phyloP scores from a whole-genome alignment of 2,888 invertebrate species.

The Synergus japonicus region DNA sequence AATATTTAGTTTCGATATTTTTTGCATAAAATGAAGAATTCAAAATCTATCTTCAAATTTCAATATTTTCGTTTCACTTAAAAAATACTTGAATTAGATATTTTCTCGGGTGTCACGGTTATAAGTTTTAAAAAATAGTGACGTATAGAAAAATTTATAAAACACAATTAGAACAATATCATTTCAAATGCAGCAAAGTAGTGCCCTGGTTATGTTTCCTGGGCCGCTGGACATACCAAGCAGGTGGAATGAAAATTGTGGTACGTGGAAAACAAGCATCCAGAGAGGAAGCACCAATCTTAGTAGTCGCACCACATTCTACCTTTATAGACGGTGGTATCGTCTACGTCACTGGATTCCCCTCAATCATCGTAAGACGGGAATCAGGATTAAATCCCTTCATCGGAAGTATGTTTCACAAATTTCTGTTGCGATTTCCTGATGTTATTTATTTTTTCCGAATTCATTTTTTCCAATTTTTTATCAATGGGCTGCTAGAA shows the following conservation, averaged over 20 bases:
- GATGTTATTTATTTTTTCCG: neutral
- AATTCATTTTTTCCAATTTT: neutral
- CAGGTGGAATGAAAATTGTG: conserved; percentile 87
- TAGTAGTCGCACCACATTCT: conserved; percentile 93
- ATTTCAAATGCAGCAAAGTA: conserved; percentile 73
- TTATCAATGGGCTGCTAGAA: neutral
- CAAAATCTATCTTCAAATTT: no score
- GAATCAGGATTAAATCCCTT: conserved; percentile 89
- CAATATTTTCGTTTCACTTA: no score
- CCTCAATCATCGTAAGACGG: conserved; percentile 90
- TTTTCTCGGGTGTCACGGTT: neutral
- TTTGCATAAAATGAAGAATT: no score
- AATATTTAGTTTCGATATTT: no score
- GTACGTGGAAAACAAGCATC: conserved; percentile 88
- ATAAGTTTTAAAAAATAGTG: neutral
- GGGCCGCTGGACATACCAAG: conserved; percentile 86
- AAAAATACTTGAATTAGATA: no score
- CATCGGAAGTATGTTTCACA: conserved; percentile 88
- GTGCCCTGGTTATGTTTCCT: conserved; percentile 85
- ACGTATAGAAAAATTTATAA: neutral
- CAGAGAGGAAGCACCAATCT: conserved; percentile 89
- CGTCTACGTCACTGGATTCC: conserved; percentile 89
- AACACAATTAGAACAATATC: conserved; percentile 50
- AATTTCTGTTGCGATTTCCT: neutral
- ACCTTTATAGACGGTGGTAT: conserved; percentile 93